These are phyloP conservation scores for Dipus sagitta DNA, from an alignment of 2,797 vertebrate species.

Conservation along the genomic window DNA sequence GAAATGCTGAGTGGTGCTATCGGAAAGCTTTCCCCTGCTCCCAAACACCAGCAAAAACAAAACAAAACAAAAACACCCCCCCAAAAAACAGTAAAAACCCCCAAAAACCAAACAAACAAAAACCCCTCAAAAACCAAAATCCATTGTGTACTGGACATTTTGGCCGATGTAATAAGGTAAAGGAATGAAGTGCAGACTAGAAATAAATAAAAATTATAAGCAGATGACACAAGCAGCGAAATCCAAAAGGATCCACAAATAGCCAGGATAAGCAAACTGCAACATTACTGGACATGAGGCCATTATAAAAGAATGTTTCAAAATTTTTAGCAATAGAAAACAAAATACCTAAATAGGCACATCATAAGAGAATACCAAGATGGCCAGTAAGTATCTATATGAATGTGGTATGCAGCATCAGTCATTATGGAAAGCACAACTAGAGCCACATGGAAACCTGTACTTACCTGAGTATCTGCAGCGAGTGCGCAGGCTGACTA, in stretches of 20 bases:
- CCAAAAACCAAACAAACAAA: neutral
- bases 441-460: neutral
- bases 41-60: neutral
- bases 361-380: neutral
- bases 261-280: neutral
- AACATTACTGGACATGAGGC: neutral
- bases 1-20: neutral
- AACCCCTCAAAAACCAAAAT: neutral
- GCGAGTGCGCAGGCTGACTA: neutral
- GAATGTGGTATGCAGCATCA: neutral
- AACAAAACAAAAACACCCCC: neutral
- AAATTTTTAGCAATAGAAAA: no score
- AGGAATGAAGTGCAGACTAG: neutral
- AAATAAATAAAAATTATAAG: neutral
- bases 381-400: neutral
- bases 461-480: neutral
- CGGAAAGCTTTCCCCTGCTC: neutral
- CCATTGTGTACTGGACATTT: neutral
- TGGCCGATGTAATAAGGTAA: neutral
- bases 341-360: neutral
- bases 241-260: neutral
- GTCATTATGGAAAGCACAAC: slow-evolving; percentile 11
- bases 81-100: no score
- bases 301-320: slow-evolving; percentile 17
- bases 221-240: neutral